Percentiles rank a stretch among this genome's conserved stretches.
Conservation (phyloP, 2,113 vertebrate genomes). For the Platysternon megacephalum region DNA sequence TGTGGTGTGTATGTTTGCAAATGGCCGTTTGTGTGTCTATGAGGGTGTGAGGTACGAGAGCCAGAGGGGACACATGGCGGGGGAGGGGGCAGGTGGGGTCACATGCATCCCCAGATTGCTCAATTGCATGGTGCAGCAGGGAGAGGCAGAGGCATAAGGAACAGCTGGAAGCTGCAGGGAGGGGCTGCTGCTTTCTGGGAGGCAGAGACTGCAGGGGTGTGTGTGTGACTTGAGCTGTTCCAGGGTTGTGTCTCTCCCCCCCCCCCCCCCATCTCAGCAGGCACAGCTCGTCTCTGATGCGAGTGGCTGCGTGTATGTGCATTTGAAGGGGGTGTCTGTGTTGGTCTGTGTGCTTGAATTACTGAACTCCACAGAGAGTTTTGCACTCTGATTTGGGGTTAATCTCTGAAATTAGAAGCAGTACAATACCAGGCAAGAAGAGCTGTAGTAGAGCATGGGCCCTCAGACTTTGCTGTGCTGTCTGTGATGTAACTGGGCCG, state of each 20-base stretch:
- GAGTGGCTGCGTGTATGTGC: too few species aligned
- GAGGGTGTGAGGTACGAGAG: neutral
- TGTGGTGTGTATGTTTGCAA: neutral
- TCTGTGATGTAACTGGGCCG: neutral
- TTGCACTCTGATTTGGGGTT: rapidly evolving
- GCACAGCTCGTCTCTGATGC: neutral
- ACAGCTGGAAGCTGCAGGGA: too few species aligned
- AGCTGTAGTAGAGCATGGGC: rapidly evolving
- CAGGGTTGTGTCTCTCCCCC: too few species aligned
- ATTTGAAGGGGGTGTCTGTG: neutral
- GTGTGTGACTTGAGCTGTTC: too few species aligned
- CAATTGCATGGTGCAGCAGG: too few species aligned
- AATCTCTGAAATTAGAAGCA: neutral
- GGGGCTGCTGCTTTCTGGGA: too few species aligned
- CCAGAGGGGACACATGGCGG: neutral
- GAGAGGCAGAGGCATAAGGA: too few species aligned
- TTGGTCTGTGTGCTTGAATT: neutral
- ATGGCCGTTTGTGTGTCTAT: rapidly evolving
- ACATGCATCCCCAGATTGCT: too few species aligned
- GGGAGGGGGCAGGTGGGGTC: too few species aligned
- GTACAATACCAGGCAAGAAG: rapidly evolving
- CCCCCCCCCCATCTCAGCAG: too few species aligned
- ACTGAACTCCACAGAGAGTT: rapidly evolving
- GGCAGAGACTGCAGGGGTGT: too few species aligned
- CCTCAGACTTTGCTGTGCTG: neutral